Percentiles rank a stretch among this genome's conserved stretches.
Evolutionary conservation across 2,113 vertebrate genomes (phyloP).

Genomic region (Pitta sordida): DNA sequence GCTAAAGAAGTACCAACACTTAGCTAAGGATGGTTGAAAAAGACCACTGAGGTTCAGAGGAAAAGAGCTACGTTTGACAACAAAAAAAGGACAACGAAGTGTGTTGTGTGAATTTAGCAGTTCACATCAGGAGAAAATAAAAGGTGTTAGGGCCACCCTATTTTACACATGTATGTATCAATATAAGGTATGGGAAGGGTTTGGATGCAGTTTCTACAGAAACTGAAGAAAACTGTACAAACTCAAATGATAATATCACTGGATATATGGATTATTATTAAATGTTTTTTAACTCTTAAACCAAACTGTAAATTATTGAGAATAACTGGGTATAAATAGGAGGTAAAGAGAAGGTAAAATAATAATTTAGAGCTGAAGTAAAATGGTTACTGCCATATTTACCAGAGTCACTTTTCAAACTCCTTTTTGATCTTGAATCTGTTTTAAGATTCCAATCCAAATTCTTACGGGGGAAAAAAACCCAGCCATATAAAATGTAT

Average conservation of each 20-base stretch:
- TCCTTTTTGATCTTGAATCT: conserved; percentile 16
- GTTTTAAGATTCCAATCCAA: conserved; percentile 54
- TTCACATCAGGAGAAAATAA: neutral
- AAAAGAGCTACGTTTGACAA: neutral
- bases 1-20: neutral
- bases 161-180: neutral
- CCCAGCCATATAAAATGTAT: neutral
- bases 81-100: neutral
- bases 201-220: neutral
- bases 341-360: conserved; percentile 18
- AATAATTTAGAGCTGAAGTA: conserved; percentile 8
- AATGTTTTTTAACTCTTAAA: neutral
- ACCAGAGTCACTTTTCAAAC: conserved; percentile 47
- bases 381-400: neutral
- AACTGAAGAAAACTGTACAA: neutral
- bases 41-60: neutral
- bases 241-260: neutral
- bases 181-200: neutral
- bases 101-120: neutral
- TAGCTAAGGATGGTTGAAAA: neutral
- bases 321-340: neutral
- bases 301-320: neutral
- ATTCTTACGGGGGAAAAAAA: neutral
- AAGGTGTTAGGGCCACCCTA: neutral
- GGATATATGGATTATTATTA: neutral